phyloP scores from a whole-genome alignment of 2,888 invertebrate species.

The Zootermopsis nevadensis region DNA sequence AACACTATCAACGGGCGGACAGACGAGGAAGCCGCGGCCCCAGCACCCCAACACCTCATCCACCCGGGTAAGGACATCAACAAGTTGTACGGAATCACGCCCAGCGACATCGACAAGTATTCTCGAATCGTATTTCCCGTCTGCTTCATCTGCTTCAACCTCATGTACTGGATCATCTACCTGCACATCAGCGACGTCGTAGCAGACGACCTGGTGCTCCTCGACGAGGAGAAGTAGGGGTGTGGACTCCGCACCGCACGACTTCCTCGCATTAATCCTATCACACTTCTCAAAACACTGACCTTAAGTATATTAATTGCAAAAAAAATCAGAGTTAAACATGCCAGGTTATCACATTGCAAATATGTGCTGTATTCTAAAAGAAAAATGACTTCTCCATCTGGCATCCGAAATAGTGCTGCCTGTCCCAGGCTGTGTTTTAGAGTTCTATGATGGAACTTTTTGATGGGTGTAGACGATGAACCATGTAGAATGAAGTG shows the following conservation, averaged over 20 bases:
- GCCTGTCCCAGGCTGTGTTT: constrained; percentile 2
- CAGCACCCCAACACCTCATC: constrained; percentile 80
- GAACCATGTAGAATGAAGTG: no score
- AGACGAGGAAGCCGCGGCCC: constrained; percentile 72
- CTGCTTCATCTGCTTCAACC: constrained; percentile 98
- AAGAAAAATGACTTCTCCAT: neutral
- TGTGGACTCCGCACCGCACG: neutral
- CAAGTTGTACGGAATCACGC: constrained; percentile 90
- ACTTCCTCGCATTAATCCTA: no score
- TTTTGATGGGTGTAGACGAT: no score
- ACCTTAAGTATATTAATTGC: no score
- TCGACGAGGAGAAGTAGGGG: constrained; percentile 73
- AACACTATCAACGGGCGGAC: constrained; percentile 87
- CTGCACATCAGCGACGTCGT: constrained; percentile 96
- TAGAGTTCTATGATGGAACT: no score
- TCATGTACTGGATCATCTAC: constrained; percentile 98
- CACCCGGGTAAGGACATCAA: constrained; percentile 88
- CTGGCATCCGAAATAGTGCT: constrained; percentile 23
- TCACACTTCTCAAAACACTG: no score
- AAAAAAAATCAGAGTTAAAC: no score
- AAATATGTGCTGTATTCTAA: constrained; percentile 21
- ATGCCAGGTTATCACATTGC: neutral
- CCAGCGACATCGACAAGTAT: constrained; percentile 99
- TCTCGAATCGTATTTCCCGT: constrained; percentile 98
- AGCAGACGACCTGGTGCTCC: constrained; percentile 90